Percentiles rank a stretch among this genome's conserved stretches.
These are phyloP conservation scores for Zaprionus camerounensis DNA, from an alignment of 1,140 invertebrate species.

Conservation along the genomic window DNA sequence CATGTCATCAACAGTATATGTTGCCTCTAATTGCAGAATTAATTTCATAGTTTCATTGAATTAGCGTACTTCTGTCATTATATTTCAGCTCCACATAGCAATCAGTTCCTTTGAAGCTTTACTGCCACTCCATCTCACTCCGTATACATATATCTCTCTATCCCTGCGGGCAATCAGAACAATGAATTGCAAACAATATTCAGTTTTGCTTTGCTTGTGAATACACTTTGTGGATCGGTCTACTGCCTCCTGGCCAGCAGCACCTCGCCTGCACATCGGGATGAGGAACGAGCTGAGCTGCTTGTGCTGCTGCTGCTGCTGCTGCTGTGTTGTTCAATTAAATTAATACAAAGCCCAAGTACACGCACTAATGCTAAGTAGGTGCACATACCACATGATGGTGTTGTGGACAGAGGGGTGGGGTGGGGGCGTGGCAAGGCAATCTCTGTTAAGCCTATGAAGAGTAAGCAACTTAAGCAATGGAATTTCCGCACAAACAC, in stretches of 20 bases:
- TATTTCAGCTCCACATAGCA: neutral
- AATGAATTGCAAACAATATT: constrained; percentile 11
- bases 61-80: neutral
- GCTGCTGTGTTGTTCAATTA: constrained; percentile 63
- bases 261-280: neutral
- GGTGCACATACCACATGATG: constrained; percentile 38
- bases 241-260: neutral
- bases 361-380: constrained; percentile 78
- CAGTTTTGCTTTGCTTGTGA: neutral
- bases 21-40: neutral
- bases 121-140: neutral
- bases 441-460: constrained; percentile 57
- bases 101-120: neutral
- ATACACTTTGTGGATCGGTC: neutral
- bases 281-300: neutral
- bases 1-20: too few relatives aligned
- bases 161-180: neutral
- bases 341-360: constrained; percentile 78
- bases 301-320: neutral
- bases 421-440: neutral
- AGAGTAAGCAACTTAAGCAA: constrained; percentile 60
- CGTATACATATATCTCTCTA: neutral
- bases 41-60: neutral
- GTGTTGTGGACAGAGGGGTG: neutral
- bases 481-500: constrained; percentile 52